Conservation (phyloP, 2,888 invertebrate species). For the Sepiola atlantica region DNA sequence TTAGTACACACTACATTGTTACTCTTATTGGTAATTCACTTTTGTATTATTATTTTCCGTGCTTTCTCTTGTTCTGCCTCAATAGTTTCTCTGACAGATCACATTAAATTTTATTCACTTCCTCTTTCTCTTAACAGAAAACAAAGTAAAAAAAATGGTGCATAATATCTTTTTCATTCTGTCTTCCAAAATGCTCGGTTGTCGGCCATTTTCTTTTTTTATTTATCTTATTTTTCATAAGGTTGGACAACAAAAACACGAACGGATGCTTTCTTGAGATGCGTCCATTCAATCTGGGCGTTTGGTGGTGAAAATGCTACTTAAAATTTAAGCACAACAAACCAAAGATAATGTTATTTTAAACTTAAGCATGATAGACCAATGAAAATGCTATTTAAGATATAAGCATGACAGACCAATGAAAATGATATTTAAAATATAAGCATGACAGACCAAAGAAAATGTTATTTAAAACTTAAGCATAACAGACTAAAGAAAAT, state of each 20-base stretch:
- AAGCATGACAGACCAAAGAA: no score
- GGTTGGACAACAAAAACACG: background rate
- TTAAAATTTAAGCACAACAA: no score
- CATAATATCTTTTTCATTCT: background rate
- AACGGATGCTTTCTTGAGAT: background rate
- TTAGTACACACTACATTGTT: background rate
- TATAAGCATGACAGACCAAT: no score
- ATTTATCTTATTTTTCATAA: background rate
- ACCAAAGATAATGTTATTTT: no score
- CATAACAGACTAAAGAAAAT: no score
- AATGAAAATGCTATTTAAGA: no score
- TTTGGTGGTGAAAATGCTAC: no score
- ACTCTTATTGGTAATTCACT: background rate
- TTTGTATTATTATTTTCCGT: background rate
- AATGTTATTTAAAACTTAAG: no score
- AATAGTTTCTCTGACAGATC: background rate
- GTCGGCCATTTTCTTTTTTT: background rate
- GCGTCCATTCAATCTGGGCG: no score
- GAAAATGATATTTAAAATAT: no score
- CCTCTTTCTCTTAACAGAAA: background rate
- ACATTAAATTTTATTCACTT: background rate
- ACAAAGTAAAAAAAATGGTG: background rate
- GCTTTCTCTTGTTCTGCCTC: background rate
- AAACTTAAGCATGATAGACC: no score
- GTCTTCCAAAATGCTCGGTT: background rate